Percentiles rank a stretch among this genome's conserved stretches.
These are phyloP conservation scores for Drepana arcuata DNA, from an alignment of 1,140 invertebrate species.

Conservation along the genomic window DNA sequence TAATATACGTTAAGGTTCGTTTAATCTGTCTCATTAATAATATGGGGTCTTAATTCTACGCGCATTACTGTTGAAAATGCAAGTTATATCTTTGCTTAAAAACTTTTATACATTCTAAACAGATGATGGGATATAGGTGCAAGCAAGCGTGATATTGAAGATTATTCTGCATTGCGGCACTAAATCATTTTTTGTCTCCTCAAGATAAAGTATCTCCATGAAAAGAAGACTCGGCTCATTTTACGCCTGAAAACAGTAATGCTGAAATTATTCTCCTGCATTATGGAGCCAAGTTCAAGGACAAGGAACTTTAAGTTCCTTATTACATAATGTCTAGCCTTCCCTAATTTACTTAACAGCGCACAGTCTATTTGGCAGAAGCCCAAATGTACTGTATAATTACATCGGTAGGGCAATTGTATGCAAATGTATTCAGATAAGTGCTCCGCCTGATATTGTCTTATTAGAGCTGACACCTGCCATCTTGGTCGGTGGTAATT, in stretches of 20 bases:
- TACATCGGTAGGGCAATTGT: slow-evolving; percentile 8
- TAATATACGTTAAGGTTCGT: not conserved
- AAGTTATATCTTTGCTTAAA: too few species aligned
- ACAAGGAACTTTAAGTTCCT: slow-evolving; percentile 5
- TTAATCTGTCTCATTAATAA: not conserved
- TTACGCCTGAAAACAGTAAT: too few species aligned
- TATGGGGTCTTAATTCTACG: too few species aligned
- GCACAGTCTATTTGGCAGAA: slow-evolving; percentile 11
- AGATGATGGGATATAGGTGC: too few species aligned
- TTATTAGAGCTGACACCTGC: too few species aligned
- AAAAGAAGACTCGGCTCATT: too few species aligned
- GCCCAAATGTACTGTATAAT: slow-evolving; percentile 13
- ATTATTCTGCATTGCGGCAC: slow-evolving; percentile 36
- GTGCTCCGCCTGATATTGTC: too few species aligned
- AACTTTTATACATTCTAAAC: too few species aligned
- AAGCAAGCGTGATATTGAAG: slow-evolving; percentile 44
- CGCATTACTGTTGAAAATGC: too few species aligned
- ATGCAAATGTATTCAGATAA: too few species aligned
- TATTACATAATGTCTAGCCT: slow-evolving; percentile 6
- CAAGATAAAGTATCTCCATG: slow-evolving; percentile 25
- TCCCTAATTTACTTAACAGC: slow-evolving; percentile 12
- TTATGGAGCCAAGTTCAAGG: slow-evolving; percentile 11
- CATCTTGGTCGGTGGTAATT: too few species aligned
- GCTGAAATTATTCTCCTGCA: too few species aligned
- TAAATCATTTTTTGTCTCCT: slow-evolving; percentile 27